Conservation (phyloP, 2,888 invertebrate genomes). For the Cosmia pyralina region DNA sequence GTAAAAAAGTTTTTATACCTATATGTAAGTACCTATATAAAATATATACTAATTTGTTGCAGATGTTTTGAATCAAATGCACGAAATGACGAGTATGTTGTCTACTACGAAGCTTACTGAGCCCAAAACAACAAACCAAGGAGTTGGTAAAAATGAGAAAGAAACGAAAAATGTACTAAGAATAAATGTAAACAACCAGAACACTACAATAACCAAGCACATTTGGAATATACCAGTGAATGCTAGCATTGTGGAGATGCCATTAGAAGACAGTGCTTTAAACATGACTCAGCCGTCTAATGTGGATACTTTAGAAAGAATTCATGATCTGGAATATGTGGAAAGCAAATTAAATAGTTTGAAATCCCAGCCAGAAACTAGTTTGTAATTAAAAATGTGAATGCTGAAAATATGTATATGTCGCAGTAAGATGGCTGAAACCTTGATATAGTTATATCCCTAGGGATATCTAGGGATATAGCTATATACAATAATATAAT, state of each 20-base stretch:
- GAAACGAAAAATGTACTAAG: constrained; percentile 66
- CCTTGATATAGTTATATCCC: too few species aligned
- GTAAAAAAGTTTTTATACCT: too few species aligned
- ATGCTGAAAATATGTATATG: too few species aligned
- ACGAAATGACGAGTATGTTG: constrained; percentile 77
- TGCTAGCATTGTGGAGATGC: constrained; percentile 64
- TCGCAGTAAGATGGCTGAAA: too few species aligned
- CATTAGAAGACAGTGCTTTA: constrained; percentile 67
- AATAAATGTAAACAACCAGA: constrained; percentile 71
- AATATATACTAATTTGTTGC: constrained; percentile 46
- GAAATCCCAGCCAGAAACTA: constrained; percentile 82
- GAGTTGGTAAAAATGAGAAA: constrained; percentile 23
- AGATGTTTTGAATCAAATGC: constrained; percentile 85
- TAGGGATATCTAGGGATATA: too few species aligned
- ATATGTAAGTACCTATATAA: neutral
- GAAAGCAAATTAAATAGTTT: constrained; percentile 83
- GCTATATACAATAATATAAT: too few species aligned
- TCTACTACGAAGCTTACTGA: constrained; percentile 62
- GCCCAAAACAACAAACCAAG: constrained; percentile 48
- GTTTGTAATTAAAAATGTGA: constrained; percentile 70
- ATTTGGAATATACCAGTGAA: constrained; percentile 78
- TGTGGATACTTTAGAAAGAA: constrained; percentile 83
- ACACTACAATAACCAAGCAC: constrained; percentile 70
- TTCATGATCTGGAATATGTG: constrained; percentile 84
- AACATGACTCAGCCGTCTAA: constrained; percentile 78